Percentiles rank a stretch among this genome's conserved stretches.
Evolutionary conservation across 2,797 vertebrate genomes (phyloP).

Genomic region (Agapornis canus): DNA sequence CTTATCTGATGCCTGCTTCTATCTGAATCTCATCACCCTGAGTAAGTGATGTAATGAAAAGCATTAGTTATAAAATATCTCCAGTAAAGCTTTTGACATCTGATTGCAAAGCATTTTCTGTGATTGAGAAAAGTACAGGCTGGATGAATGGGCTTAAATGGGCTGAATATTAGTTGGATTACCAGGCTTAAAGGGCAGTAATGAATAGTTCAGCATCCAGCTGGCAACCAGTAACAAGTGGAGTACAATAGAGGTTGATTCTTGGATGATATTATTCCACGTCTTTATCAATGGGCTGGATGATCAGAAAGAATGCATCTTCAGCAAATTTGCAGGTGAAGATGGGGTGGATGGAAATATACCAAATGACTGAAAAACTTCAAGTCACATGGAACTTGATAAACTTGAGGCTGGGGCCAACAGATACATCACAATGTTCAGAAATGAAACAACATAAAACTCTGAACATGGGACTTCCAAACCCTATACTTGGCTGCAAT

Average conservation of each 20-base stretch:
- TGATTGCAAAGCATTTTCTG: slow-evolving; percentile 31
- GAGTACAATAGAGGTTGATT: slow-evolving; percentile 34
- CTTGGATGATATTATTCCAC: background rate
- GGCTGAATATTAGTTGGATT: slow-evolving; percentile 50
- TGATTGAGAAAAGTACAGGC: slow-evolving; percentile 36
- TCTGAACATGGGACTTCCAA: background rate
- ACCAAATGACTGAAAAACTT: background rate
- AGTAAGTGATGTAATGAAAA: background rate
- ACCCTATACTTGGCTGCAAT: background rate
- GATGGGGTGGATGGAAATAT: background rate
- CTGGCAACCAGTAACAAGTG: slow-evolving; percentile 13
- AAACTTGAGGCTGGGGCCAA: background rate
- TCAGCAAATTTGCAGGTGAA: slow-evolving; percentile 44
- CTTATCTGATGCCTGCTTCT: background rate
- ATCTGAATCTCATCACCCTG: background rate
- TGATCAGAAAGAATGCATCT: slow-evolving; percentile 12
- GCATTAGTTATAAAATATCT: slow-evolving; percentile 16
- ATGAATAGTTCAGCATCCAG: slow-evolving; percentile 45
- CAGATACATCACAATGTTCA: fast-evolving
- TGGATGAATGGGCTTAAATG: slow-evolving; percentile 40
- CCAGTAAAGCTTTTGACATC: slow-evolving; percentile 29
- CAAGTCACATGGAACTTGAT: background rate
- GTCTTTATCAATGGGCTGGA: background rate
- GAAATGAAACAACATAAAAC: background rate
- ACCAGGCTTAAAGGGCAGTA: slow-evolving; percentile 42